These are phyloP conservation scores for Drosophila picticornis DNA, from an alignment of 2,888 invertebrate genomes.

Conservation along the genomic window DNA sequence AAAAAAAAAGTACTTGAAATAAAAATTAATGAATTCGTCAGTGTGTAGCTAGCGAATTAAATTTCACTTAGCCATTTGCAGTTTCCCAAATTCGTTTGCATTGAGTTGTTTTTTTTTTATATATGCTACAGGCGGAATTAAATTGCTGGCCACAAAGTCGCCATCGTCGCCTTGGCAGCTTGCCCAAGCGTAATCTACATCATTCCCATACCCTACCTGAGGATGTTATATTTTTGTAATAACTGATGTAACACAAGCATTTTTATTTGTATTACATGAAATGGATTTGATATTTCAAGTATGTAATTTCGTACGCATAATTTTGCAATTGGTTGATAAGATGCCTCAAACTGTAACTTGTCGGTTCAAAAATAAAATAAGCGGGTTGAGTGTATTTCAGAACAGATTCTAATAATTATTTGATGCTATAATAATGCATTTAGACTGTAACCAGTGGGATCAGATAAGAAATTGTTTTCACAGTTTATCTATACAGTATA, in stretches of 20 bases:
- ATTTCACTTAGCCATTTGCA: conserved; percentile 22
- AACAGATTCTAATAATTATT: neutral
- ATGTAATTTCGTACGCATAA: neutral
- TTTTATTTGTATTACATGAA: neutral
- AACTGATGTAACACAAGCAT: neutral
- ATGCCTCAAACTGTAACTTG: neutral
- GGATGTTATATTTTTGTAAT: neutral
- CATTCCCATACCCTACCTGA: conserved; percentile 5
- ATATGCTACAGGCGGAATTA: conserved; percentile 30
- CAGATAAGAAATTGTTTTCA: neutral
- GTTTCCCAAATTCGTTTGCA: conserved; percentile 34
- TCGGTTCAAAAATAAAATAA: neutral
- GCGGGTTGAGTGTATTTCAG: too few species aligned
- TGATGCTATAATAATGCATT: neutral
- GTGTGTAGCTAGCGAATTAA: conserved; percentile 33
- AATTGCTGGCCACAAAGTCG: conserved; percentile 48
- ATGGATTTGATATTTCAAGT: neutral
- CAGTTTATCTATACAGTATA: neutral
- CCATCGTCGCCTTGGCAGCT: conserved; percentile 51
- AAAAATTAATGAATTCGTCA: conserved; percentile 43
- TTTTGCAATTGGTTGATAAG: neutral
- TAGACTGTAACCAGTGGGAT: neutral
- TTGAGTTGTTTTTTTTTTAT: conserved; percentile 14
- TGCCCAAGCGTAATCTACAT: conserved; percentile 45
- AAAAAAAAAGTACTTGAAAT: conserved; percentile 25